Conservation (phyloP, 1,140 invertebrate species). For the Scaptomyza hsui region DNA sequence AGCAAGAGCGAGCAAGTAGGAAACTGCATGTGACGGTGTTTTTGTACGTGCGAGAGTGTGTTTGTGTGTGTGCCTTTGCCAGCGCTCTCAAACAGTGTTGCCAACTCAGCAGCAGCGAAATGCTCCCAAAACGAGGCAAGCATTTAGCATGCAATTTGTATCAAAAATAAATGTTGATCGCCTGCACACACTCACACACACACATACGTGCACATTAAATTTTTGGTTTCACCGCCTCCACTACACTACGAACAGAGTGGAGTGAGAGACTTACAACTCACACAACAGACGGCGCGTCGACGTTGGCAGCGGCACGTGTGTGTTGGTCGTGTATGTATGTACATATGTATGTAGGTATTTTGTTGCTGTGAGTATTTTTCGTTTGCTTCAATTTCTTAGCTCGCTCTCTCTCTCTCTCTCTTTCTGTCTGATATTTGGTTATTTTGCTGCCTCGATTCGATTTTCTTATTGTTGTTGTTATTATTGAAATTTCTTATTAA, state of each 20-base stretch:
- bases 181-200: conserved; percentile 17
- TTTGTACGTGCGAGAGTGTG: conserved; percentile 25
- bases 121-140: conserved; percentile 39
- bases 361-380: conserved; percentile 31
- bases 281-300: conserved; percentile 63
- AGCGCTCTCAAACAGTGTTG: conserved; percentile 55
- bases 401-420: conserved; percentile 28
- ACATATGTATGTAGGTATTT: conserved; percentile 1
- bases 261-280: conserved; percentile 26
- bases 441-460: conserved; percentile 51
- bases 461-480: conserved; percentile 70
- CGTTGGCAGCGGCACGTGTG: conserved; percentile 52
- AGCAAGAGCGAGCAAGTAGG: conserved; percentile 8
- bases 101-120: conserved; percentile 59
- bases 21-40: conserved; percentile 36
- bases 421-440: conserved; percentile 41
- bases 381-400: conserved; percentile 26
- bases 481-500: conserved; percentile 55
- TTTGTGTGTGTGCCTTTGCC: conserved; percentile 23
- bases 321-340: conserved; percentile 12
- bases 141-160: conserved; percentile 50
- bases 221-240: conserved; percentile 7
- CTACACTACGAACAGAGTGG: conserved; percentile 11
- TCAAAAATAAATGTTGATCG: conserved; percentile 35
- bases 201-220: conserved; percentile 1